A percentile compares a stretch with the other conserved stretches of the same genome.
Conservation (phyloP, 1,140 invertebrate species). For the Euglossa dilemma region DNA sequence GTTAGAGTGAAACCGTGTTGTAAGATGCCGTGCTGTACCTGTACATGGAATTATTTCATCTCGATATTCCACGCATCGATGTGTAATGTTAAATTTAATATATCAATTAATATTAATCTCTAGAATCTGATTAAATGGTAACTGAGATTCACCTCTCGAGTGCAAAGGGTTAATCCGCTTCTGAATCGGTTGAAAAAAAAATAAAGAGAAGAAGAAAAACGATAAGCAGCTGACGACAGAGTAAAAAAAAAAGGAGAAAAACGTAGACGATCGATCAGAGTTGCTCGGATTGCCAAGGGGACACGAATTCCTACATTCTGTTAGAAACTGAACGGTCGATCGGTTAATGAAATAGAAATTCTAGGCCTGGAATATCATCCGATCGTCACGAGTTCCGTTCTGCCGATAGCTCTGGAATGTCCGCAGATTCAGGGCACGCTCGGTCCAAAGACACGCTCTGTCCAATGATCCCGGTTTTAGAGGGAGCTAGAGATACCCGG, state of each 20-base stretch:
- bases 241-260: background rate
- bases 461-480: slow-evolving; percentile 42
- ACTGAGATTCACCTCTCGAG: too few relatives aligned
- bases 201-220: too few relatives aligned
- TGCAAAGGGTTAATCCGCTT: too few relatives aligned
- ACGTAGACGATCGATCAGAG: background rate
- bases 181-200: too few relatives aligned
- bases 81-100: too few relatives aligned
- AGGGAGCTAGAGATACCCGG: background rate
- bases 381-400: slow-evolving; percentile 47
- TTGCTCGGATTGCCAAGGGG: background rate
- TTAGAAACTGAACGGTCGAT: background rate
- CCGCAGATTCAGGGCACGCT: slow-evolving; percentile 49
- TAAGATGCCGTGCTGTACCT: too few relatives aligned
- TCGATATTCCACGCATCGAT: too few relatives aligned
- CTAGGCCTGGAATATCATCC: slow-evolving; percentile 12
- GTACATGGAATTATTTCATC: too few relatives aligned
- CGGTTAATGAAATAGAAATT: slow-evolving; percentile 35
- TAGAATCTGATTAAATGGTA: too few relatives aligned
- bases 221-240: too few relatives aligned
- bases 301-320: slow-evolving; percentile 5
- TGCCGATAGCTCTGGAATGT: slow-evolving; percentile 39
- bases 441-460: slow-evolving; percentile 34
- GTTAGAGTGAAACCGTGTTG: too few relatives aligned
- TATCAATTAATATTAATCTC: too few relatives aligned